Percentiles rank a stretch among this genome's conserved stretches.
Conservation (phyloP, 2,113 vertebrate genomes). For the Sapayoa aenigma region DNA sequence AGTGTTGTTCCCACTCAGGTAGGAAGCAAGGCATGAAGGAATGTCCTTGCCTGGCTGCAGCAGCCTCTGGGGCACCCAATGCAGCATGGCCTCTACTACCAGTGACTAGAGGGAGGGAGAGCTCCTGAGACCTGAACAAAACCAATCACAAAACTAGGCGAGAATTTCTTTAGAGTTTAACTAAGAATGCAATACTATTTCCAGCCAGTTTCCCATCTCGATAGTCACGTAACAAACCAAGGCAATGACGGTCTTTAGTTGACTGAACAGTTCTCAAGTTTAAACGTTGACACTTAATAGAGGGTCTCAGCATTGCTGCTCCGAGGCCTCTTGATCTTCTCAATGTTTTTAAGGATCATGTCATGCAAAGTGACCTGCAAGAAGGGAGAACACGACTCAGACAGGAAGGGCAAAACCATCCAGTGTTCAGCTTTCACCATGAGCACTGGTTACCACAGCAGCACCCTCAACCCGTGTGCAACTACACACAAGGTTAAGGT, state of each 20-base stretch:
- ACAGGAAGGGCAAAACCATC: background rate
- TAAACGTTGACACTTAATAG: conserved; percentile 83
- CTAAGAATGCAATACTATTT: conserved; percentile 77
- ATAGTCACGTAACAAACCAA: conserved; percentile 83
- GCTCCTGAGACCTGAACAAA: conserved; percentile 72
- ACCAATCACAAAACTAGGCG: conserved; percentile 78
- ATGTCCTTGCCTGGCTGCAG: conserved; percentile 29
- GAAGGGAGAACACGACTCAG: background rate
- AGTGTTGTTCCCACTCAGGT: background rate
- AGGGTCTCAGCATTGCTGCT: conserved; percentile 98
- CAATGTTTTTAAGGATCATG: conserved; percentile 99
- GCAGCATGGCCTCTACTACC: conserved; percentile 6
- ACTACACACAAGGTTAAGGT: fast-evolving
- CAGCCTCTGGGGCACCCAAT: background rate
- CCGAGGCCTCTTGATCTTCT: conserved; percentile 98
- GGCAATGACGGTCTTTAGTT: conserved; percentile 81
- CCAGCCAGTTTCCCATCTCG: conserved; percentile 79
- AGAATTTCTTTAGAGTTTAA: conserved; percentile 80
- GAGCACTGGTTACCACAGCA: background rate
- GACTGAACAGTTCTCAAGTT: conserved; percentile 80
- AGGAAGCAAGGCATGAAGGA: conserved; percentile 41
- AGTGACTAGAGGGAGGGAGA: conserved; percentile 47
- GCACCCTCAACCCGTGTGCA: background rate
- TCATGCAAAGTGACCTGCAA: conserved; percentile 95
- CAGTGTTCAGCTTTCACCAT: background rate